phyloP scores from a whole-genome alignment of 2,888 invertebrate species.

The Pristionchus mayeri region DNA sequence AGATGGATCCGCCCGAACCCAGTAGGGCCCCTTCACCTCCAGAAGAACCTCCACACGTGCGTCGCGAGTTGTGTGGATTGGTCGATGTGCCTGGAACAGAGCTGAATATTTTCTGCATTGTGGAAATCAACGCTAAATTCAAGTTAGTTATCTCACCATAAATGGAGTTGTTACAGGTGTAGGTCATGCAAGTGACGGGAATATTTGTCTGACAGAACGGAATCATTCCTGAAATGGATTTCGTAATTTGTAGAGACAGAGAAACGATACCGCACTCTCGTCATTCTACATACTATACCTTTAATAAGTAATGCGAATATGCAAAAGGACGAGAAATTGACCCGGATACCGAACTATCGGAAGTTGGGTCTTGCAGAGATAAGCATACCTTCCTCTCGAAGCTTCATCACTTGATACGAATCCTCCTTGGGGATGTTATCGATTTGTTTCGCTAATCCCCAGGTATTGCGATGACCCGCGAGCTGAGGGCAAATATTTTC shows the following conservation, averaged over 20 bases:
- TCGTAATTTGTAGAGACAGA: too few relatives aligned
- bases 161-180: constrained; percentile 74
- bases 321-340: not conserved
- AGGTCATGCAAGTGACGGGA: constrained; percentile 72
- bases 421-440: not conserved
- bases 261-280: too few relatives aligned
- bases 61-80: constrained; percentile 42
- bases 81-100: constrained; percentile 59
- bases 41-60: constrained; percentile 77
- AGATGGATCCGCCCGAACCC: constrained; percentile 49
- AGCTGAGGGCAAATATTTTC: not conserved
- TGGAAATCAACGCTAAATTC: constrained; percentile 57
- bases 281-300: too few relatives aligned
- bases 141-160: constrained; percentile 53
- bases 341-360: too few relatives aligned
- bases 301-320: not conserved
- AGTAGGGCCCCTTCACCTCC: constrained; percentile 78
- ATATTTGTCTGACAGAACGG: constrained; percentile 78
- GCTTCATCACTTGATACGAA: constrained; percentile 44
- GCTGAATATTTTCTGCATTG: not conserved
- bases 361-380: too few relatives aligned
- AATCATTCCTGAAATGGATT: constrained; percentile 76
- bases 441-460: not conserved
- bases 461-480: not conserved
- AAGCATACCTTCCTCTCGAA: constrained; percentile 47